phyloP scores from a whole-genome alignment of 2,797 vertebrate species.

The Halcyon leucocephala region DNA sequence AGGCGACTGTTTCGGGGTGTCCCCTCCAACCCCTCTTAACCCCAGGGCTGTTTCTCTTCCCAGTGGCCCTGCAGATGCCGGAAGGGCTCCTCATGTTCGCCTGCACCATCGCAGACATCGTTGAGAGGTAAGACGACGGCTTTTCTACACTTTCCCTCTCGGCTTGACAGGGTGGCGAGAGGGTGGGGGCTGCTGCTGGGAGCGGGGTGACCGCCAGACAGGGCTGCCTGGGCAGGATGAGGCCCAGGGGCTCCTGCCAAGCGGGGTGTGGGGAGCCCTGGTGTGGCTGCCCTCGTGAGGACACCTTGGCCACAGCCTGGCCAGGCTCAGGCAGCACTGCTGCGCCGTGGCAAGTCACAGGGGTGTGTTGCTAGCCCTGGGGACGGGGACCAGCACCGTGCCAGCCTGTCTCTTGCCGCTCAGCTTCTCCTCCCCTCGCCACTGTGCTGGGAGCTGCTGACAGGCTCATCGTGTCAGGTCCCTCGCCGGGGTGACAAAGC shows the following conservation, averaged over 20 bases:
- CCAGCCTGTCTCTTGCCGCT: not conserved
- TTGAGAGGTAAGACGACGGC: conserved; percentile 85
- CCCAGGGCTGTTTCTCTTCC: conserved; percentile 38
- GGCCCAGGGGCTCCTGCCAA: not conserved
- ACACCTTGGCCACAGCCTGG: not conserved
- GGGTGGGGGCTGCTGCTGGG: not conserved
- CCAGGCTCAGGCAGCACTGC: fast-evolving
- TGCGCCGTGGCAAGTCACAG: fast-evolving
- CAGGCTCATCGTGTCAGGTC: not conserved
- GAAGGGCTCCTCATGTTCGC: conserved; percentile 98
- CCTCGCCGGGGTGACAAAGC: not conserved
- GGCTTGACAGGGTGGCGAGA: fast-evolving
- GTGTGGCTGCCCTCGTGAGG: fast-evolving
- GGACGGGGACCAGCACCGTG: not conserved
- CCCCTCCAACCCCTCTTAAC: not conserved
- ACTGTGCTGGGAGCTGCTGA: not conserved
- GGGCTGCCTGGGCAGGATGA: not conserved
- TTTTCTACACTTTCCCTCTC: not conserved
- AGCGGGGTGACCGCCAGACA: not conserved
- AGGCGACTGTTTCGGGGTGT: fast-evolving
- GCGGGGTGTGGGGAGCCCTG: fast-evolving
- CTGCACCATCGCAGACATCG: conserved; percentile 94
- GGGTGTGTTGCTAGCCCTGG: not conserved
- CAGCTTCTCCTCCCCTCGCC: not conserved
- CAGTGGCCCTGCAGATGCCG: conserved; percentile 97